Conservation (phyloP, 2,113 vertebrate species). For the Aramus guarauna region DNA sequence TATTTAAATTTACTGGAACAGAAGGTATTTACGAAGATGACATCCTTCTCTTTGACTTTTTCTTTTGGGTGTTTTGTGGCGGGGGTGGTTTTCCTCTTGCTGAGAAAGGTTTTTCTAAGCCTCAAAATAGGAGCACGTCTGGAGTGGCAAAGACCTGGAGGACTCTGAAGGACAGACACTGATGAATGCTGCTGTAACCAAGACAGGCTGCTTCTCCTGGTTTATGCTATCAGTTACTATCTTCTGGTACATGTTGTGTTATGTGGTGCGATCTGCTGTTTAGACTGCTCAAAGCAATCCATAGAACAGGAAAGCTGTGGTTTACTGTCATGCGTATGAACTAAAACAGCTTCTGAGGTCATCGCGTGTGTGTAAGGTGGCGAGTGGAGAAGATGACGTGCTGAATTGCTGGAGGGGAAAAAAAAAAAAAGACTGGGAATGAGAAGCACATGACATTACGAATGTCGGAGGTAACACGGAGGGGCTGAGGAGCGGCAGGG, state of each 20-base stretch:
- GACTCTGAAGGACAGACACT: neutral
- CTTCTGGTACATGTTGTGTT: neutral
- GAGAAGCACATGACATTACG: accelerated
- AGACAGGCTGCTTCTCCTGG: neutral
- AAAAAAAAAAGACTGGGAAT: neutral
- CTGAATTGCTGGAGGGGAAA: neutral
- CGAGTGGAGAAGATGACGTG: neutral
- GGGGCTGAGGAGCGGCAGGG: neutral
- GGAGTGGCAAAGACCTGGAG: neutral
- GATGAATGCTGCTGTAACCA: neutral
- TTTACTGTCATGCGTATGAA: neutral
- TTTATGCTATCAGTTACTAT: neutral
- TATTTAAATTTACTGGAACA: neutral
- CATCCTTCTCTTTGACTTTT: neutral
- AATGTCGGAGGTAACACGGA: neutral
- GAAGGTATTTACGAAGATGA: neutral
- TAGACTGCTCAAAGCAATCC: neutral
- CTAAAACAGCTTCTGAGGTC: neutral
- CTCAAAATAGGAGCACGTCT: neutral
- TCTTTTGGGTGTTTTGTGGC: neutral
- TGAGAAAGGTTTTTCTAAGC: neutral
- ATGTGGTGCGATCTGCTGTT: neutral
- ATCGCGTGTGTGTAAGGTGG: accelerated
- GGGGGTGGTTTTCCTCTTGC: neutral
- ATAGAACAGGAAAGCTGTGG: neutral